Evolutionary conservation across 2,113 vertebrate species (phyloP).

Genomic region (Caracal caracal): DNA sequence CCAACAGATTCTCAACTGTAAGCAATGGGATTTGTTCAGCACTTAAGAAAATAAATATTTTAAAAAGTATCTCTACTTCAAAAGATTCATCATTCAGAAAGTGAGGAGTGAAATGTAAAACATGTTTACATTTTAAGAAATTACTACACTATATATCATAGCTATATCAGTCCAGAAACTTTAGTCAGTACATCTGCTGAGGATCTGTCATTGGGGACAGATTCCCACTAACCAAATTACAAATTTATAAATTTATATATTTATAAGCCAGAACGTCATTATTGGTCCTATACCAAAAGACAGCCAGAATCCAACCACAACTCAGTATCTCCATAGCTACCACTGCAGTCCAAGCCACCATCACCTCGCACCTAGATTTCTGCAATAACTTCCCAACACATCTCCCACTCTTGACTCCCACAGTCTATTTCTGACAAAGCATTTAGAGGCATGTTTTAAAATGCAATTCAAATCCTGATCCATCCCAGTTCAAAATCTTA

Average conservation of each 20-base stretch:
- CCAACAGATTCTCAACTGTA: conserved; percentile 16
- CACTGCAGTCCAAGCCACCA: background rate
- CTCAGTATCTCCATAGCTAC: background rate
- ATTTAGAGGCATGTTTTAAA: background rate
- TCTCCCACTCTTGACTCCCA: background rate
- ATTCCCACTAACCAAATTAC: background rate
- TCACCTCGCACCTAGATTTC: background rate
- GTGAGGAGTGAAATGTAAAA: background rate
- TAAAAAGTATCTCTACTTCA: background rate
- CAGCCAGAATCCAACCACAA: background rate
- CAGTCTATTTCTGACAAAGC: background rate
- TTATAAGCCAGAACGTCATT: background rate
- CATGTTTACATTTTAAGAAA: background rate
- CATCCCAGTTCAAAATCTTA: background rate
- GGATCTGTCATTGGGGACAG: background rate
- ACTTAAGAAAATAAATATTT: conserved; percentile 36
- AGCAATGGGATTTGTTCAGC: background rate
- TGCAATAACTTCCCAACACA: background rate
- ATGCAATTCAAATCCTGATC: background rate
- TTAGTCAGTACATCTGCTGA: background rate
- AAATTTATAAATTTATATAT: background rate
- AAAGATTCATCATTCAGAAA: background rate
- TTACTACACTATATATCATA: background rate
- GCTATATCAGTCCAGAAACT: background rate
- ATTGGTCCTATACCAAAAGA: background rate